Evolutionary conservation across 2,888 invertebrate genomes (phyloP), one percentile per base, ranked within the genome.

Genomic region (Diachrysia chrysitis): DNA sequence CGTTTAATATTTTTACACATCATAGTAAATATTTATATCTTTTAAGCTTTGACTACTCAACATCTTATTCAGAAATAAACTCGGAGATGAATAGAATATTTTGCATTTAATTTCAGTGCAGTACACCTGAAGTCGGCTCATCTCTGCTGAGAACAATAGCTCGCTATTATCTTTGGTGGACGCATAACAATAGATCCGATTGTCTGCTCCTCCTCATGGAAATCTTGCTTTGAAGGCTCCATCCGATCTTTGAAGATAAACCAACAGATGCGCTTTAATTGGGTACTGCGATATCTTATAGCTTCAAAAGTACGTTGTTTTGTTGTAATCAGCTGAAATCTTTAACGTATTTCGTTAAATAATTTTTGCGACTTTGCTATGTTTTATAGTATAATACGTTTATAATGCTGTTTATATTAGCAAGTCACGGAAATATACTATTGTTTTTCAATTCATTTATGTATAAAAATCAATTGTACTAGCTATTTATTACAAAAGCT

Each of bases 141-240:
- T 73, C 63, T 68, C 32, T 14, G 69, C 21, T 19, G 12, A 53
- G 62, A 73, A 75, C 74, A 75, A 75, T 54, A 17, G 59, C 48
- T 14, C 14, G 37, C 61, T 53, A 55, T 71, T 76, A 55, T 76
- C 69, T 66, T 76, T 76, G 66, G 76, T 61, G 14, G 53, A 17
- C 53, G 68, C 56, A 51, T 59, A 56, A 76, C 76, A 76, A 76
- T 66, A 42, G 69, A 55, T 55, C 16, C 61, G 63, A 76, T 72
- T 76, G 76, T 76, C 54, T 35, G 42, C 14, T 9, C 23, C 60
- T 64, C 57, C 69, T 72, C 21, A 29, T 59, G 61, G 66, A 76
- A 76, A 76, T 72, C 76, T 76, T 66, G 69, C 72, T 57, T 69
- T 58, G 67, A 71, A 61, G 42, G 42, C 63, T 73, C 4, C 55